phyloP scores from a whole-genome alignment of 2,113 vertebrate species.

The Phrynosoma platyrhinos region DNA sequence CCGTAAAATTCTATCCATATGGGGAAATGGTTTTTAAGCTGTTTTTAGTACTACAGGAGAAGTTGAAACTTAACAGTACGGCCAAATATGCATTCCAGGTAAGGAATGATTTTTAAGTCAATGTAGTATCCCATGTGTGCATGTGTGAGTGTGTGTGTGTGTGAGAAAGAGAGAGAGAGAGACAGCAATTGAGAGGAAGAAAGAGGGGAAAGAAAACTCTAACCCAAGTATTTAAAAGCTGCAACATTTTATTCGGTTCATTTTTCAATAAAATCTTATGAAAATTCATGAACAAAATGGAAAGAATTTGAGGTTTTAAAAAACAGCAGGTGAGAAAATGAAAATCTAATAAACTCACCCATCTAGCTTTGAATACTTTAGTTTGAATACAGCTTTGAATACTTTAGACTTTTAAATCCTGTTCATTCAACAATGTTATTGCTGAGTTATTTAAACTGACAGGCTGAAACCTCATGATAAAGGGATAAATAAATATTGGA shows the following conservation, averaged over 20 bases:
- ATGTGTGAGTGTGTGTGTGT: neutral
- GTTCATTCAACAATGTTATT: no score
- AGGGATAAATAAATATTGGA: no score
- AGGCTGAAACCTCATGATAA: no score
- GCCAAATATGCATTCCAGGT: neutral
- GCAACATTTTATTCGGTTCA: neutral
- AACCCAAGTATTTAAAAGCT: neutral
- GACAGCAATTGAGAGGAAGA: neutral
- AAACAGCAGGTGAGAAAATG: neutral
- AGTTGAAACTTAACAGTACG: neutral
- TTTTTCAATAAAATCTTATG: neutral
- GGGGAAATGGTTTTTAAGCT: neutral
- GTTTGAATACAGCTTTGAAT: no score
- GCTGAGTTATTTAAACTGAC: no score
- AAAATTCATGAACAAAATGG: neutral
- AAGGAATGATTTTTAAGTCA: neutral
- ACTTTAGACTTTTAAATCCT: no score
- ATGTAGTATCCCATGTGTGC: neutral
- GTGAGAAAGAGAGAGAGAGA: neutral
- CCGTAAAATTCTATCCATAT: neutral
- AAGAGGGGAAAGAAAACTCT: neutral
- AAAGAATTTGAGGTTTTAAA: neutral
- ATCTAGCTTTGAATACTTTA: no score
- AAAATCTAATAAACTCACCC: neutral
- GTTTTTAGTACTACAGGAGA: conserved; percentile 2